A percentile compares a stretch with the other conserved stretches of the same genome.
These are phyloP conservation scores for Talpa occidentalis DNA, from an alignment of 2,113 vertebrate genomes.

Conservation along the genomic window DNA sequence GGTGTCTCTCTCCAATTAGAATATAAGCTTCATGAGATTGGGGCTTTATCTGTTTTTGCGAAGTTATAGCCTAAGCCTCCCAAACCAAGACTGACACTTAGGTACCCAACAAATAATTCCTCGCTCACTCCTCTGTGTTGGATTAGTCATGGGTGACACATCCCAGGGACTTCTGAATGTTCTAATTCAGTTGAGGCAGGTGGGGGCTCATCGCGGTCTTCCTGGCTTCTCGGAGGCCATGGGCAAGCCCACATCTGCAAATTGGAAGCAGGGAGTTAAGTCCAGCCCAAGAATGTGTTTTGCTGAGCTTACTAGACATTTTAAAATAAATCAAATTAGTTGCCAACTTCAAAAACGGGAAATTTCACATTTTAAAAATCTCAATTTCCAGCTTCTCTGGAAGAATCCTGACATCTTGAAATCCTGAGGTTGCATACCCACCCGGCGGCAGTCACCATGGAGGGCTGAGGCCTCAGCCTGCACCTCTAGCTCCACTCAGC, in stretches of 20 bases:
- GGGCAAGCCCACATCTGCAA: neutral
- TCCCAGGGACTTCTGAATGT: neutral
- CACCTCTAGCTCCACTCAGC: rapidly evolving
- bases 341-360: conserved; percentile 43
- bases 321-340: conserved; percentile 52
- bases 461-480: rapidly evolving
- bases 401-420: conserved; percentile 49
- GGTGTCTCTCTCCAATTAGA: neutral
- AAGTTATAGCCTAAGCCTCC: neutral
- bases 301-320: conserved; percentile 44
- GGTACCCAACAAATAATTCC: neutral
- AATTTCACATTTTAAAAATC: conserved; percentile 45
- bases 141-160: neutral
- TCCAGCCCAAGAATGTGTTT: conserved; percentile 67
- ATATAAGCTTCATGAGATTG: neutral
- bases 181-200: neutral
- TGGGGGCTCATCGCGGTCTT: neutral
- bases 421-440: neutral
- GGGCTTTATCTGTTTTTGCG: neutral
- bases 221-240: neutral
- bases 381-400: conserved; percentile 55
- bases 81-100: neutral
- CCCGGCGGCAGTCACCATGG: neutral
- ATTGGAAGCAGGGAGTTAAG: neutral
- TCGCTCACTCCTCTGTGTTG: neutral